Conservation (phyloP, 2,113 vertebrate genomes). For the Willisornis vidua region DNA sequence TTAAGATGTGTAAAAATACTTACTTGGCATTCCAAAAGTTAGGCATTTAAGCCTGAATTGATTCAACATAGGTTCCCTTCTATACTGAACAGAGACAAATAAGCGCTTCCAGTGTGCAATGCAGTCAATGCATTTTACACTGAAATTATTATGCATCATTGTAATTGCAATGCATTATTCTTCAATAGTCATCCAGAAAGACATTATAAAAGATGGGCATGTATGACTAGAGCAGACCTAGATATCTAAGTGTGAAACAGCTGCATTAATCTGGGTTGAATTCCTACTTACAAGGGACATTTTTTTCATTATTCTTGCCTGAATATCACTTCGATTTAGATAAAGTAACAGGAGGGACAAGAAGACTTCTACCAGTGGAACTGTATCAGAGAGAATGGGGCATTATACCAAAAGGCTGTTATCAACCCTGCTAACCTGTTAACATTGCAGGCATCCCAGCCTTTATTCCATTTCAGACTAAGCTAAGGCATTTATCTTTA, state of each 20-base stretch:
- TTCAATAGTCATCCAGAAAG: not conserved
- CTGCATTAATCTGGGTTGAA: not conserved
- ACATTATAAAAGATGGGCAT: not conserved
- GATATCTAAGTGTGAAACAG: not conserved
- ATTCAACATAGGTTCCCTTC: not conserved
- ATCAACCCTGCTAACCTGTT: not conserved
- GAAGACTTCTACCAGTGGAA: not conserved
- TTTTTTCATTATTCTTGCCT: not conserved
- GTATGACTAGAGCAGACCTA: not conserved
- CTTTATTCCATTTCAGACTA: slow-evolving; percentile 5
- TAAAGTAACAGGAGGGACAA: not conserved
- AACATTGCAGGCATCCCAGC: not conserved
- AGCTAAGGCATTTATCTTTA: slow-evolving; percentile 41
- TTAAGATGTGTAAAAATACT: not conserved
- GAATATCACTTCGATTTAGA: not conserved
- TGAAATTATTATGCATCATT: not conserved
- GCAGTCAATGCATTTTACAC: not conserved
- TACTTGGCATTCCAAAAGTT: not conserved
- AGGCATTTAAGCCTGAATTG: not conserved
- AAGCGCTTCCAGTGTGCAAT: not conserved
- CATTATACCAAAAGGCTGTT: not conserved
- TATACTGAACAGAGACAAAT: not conserved
- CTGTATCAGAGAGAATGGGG: not conserved
- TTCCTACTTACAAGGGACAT: not conserved
- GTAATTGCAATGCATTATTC: not conserved